Conservation (phyloP, 2,113 vertebrate species). For the Phaethornis superciliosus region DNA sequence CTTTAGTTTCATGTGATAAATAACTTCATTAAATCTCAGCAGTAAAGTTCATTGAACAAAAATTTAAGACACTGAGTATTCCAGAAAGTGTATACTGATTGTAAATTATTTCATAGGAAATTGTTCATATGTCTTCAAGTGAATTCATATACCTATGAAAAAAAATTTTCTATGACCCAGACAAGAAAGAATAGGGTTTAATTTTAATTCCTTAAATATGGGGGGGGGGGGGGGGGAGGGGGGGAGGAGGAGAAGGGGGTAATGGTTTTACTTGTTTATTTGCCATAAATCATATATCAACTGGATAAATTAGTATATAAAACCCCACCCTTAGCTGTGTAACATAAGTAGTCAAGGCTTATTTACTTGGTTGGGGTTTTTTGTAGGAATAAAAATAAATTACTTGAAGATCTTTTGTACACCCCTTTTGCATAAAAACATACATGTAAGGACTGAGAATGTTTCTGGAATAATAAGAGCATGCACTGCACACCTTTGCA, state of each 20-base stretch:
- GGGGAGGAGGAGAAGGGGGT: no score
- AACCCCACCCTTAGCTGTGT: fast-evolving
- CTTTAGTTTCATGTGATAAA: background rate
- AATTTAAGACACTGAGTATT: background rate
- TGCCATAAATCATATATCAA: background rate
- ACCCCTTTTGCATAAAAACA: fast-evolving
- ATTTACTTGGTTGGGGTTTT: background rate
- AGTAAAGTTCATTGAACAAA: background rate
- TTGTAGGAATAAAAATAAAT: background rate
- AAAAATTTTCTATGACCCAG: background rate
- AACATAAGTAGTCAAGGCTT: background rate
- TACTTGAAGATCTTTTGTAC: background rate
- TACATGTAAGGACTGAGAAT: background rate
- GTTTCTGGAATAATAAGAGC: background rate
- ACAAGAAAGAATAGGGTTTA: background rate
- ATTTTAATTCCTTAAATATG: background rate
- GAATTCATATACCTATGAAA: background rate
- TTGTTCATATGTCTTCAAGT: background rate
- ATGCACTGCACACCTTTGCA: background rate
- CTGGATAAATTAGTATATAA: background rate
- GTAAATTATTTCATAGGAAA: background rate
- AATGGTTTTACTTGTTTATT: background rate
- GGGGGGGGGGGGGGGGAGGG: no score
- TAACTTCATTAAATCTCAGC: background rate
- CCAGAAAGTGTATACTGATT: background rate